A percentile compares a stretch with the other conserved stretches of the same genome.
These are phyloP conservation scores for Nothobranchius kuhntae DNA, from an alignment of 2,113 vertebrate species.

Conservation along the genomic window DNA sequence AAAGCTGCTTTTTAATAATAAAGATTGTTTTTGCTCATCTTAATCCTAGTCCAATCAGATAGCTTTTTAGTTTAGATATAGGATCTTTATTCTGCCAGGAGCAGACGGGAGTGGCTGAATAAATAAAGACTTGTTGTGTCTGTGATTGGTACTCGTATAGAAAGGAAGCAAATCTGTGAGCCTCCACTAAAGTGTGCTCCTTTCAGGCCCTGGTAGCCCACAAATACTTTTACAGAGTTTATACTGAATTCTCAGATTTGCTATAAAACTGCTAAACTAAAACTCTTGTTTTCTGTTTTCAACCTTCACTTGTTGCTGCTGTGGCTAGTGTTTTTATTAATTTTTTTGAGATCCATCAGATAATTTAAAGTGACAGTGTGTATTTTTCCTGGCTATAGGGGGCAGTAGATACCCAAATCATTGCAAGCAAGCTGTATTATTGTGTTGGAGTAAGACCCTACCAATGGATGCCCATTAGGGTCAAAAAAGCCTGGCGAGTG, in stretches of 20 bases:
- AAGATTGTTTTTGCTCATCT: background rate
- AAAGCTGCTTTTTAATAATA: background rate
- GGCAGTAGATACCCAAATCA: no score
- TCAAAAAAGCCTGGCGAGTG: no score
- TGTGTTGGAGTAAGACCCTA: no score
- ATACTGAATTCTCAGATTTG: background rate
- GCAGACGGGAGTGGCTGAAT: constrained; percentile 67
- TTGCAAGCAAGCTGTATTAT: no score
- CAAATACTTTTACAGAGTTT: background rate
- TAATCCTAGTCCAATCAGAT: constrained; percentile 1
- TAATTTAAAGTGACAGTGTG: no score
- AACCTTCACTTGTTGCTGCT: no score
- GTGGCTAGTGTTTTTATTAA: no score
- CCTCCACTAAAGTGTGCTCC: constrained; percentile 34
- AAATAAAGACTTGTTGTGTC: constrained; percentile 76
- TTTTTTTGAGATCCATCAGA: no score
- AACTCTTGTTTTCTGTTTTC: no score
- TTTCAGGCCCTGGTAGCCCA: constrained; percentile 34
- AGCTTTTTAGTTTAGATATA: constrained; percentile 1
- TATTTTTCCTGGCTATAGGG: no score
- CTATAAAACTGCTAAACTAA: background rate
- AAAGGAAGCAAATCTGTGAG: constrained; percentile 43
- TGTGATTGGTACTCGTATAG: constrained; percentile 57
- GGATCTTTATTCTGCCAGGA: constrained; percentile 39
- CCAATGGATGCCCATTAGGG: no score